phyloP scores from a whole-genome alignment of 1,140 invertebrate genomes.

The Chironomus tepperi region DNA sequence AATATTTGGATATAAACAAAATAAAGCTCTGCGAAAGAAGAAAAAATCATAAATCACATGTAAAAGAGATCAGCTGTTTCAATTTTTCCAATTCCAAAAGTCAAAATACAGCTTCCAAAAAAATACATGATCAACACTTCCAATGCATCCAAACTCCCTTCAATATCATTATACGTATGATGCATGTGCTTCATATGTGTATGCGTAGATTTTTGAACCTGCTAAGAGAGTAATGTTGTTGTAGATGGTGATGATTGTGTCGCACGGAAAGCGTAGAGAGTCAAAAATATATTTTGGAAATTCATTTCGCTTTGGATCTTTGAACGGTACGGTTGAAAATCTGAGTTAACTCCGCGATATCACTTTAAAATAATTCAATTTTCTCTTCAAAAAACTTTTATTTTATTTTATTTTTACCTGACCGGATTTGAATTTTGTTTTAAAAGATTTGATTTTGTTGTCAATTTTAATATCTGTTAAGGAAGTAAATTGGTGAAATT shows the following conservation, averaged over 20 bases:
- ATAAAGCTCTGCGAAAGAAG: not conserved
- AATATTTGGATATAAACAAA: not conserved
- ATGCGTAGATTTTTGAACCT: not conserved
- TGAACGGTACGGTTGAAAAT: constrained; percentile 6
- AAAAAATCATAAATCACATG: not conserved
- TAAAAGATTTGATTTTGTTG: not conserved
- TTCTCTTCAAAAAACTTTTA: not conserved
- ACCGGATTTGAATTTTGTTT: not conserved
- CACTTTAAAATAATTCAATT: not conserved
- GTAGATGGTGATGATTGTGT: not conserved
- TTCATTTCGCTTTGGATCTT: constrained; percentile 8
- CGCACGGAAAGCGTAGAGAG: not conserved
- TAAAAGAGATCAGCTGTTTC: not conserved
- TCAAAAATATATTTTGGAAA: constrained; percentile 8
- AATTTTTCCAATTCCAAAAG: too few relatives aligned
- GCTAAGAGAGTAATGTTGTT: not conserved
- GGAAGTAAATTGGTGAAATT: not conserved
- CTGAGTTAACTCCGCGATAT: not conserved
- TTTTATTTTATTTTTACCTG: not conserved
- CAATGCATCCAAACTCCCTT: not conserved
- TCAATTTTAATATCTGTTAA: not conserved
- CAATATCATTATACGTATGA: not conserved
- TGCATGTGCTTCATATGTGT: not conserved
- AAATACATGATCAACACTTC: not conserved
- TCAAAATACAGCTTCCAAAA: not conserved